These are phyloP conservation scores for Chloropsis hardwickii DNA, from an alignment of 2,113 vertebrate genomes.

Conservation along the genomic window DNA sequence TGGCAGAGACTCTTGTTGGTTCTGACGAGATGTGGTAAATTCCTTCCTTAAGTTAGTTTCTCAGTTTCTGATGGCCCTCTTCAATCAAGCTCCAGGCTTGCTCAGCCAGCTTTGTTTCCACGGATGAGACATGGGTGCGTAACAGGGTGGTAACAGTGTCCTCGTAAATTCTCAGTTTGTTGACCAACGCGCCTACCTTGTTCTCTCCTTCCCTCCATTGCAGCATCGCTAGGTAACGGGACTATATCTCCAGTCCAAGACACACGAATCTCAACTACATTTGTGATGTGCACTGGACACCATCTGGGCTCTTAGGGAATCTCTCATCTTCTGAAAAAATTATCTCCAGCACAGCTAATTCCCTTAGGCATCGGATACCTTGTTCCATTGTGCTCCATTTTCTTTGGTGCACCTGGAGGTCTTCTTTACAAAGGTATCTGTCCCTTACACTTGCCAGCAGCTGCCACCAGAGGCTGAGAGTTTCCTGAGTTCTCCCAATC, in stretches of 20 bases:
- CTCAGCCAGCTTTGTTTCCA: neutral
- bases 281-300: accelerated
- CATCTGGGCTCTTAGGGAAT: neutral
- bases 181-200: accelerated
- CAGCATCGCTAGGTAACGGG: accelerated
- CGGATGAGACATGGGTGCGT: accelerated
- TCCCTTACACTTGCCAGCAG: neutral
- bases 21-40: neutral
- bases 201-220: neutral
- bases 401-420: neutral
- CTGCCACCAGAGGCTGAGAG: neutral
- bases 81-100: neutral
- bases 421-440: neutral
- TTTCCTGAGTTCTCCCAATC: neutral
- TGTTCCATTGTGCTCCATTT: neutral
- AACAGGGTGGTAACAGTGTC: accelerated
- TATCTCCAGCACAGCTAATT: neutral
- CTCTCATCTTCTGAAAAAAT: neutral
- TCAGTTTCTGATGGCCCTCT: neutral
- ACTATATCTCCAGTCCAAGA: neutral
- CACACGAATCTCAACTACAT: accelerated
- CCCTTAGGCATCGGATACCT: neutral
- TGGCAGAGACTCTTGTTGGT: neutral
- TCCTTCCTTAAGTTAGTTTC: neutral
- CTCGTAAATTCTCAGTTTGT: neutral